Conservation (phyloP, 1,140 invertebrate genomes). For the Drosophila teissieri region DNA sequence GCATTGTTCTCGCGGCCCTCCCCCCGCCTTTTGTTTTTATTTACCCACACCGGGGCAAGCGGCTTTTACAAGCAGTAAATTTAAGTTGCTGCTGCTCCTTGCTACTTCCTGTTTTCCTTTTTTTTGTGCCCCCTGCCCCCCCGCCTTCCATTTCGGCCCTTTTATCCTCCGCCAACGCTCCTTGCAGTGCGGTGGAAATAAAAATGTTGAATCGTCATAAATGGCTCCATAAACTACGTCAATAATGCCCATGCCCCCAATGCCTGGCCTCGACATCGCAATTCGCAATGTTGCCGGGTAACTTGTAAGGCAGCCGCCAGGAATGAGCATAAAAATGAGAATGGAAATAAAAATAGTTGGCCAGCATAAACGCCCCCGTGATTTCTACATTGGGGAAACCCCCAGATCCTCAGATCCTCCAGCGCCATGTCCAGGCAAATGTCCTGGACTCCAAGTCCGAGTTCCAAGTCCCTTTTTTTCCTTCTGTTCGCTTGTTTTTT, state of each 20-base stretch:
- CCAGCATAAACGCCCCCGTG: conserved; percentile 75
- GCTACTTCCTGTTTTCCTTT: neutral
- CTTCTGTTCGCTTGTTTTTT: conserved; percentile 47
- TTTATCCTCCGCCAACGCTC: neutral
- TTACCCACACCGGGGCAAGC: conserved; percentile 56
- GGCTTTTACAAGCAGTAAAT: conserved; percentile 77
- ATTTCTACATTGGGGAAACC: conserved; percentile 73
- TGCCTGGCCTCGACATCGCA: conserved; percentile 45
- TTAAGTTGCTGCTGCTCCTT: conserved; percentile 60
- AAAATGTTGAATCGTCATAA: conserved; percentile 83
- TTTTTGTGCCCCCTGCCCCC: neutral
- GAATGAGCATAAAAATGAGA: conserved; percentile 71
- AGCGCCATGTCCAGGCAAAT: conserved; percentile 17
- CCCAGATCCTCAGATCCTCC: conserved; percentile 16
- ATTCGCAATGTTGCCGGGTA: conserved; percentile 53
- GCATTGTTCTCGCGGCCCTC: conserved; percentile 59
- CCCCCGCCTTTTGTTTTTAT: conserved; percentile 73
- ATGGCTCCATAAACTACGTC: conserved; percentile 83
- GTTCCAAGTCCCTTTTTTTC: conserved; percentile 17
- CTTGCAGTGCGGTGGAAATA: conserved; percentile 75
- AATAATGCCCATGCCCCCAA: conserved; percentile 52
- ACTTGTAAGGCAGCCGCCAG: conserved; percentile 58
- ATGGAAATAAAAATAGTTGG: conserved; percentile 80
- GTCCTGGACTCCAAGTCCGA: conserved; percentile 12
- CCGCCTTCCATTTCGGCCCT: neutral